A percentile compares a stretch with the other conserved stretches of the same genome.
These are phyloP conservation scores for Elephas maximus DNA, from an alignment of 2,113 vertebrate genomes.

Conservation along the genomic window DNA sequence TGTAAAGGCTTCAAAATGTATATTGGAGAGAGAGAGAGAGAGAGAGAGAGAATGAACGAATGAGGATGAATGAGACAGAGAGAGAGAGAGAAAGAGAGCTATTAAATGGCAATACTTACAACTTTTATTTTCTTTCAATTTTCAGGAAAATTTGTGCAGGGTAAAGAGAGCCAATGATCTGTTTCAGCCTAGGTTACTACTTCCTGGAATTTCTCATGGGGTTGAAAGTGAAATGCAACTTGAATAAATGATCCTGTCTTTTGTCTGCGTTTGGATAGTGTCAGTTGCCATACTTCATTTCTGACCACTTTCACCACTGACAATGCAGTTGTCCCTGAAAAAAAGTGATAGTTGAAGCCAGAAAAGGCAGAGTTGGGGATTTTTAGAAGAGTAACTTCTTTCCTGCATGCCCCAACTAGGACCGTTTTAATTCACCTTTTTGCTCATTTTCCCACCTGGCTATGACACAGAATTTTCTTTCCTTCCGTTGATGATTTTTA, in stretches of 20 bases:
- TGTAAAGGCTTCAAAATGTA: slow-evolving; percentile 18
- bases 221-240: not conserved
- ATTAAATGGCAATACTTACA: not conserved
- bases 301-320: not conserved
- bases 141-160: not conserved
- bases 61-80: not conserved
- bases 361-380: not conserved
- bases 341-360: not conserved
- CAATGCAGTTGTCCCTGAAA: not conserved
- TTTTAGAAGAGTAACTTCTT: not conserved
- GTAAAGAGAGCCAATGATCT: not conserved
- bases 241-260: not conserved
- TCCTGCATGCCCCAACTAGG: not conserved
- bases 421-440: not conserved
- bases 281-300: not conserved
- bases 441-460: not conserved
- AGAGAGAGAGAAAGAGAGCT: not conserved
- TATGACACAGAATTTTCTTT: not conserved
- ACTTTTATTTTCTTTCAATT: not conserved
- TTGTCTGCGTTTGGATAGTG: not conserved
- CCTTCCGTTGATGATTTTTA: not conserved
- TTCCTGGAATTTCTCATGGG: not conserved
- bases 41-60: not conserved
- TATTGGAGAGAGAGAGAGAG: not conserved
- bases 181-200: not conserved